Conservation (phyloP, 1,140 invertebrate genomes). For the Drosophila pandora region DNA sequence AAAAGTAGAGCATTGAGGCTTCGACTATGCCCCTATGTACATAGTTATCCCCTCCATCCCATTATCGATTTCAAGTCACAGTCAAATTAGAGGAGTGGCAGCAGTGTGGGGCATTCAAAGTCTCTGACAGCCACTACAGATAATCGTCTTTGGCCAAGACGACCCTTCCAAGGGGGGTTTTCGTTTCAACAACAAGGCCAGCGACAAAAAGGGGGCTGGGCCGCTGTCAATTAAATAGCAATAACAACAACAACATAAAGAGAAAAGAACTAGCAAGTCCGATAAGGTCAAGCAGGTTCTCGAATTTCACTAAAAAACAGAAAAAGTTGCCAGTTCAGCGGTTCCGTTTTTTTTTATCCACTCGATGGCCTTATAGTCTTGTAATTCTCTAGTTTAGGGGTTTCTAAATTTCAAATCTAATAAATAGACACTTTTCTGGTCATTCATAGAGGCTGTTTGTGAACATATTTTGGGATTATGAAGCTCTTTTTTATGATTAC, state of each 20-base stretch:
- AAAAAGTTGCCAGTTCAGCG: conserved; percentile 12
- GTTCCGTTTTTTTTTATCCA: background rate
- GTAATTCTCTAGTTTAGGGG: background rate
- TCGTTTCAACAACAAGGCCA: too few relatives aligned
- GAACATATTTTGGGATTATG: too few relatives aligned
- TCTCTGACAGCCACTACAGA: conserved; percentile 43
- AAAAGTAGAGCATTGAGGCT: background rate
- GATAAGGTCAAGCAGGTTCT: conserved; percentile 55
- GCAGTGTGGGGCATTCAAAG: background rate
- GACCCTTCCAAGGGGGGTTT: conserved; percentile 1
- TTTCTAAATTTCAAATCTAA: background rate
- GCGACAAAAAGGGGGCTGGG: conserved; percentile 6
- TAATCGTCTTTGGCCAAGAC: conserved; percentile 33
- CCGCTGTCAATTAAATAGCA: conserved; percentile 59
- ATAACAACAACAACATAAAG: conserved; percentile 16
- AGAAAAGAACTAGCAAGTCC: conserved; percentile 17
- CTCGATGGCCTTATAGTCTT: background rate
- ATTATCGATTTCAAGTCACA: conserved; percentile 52
- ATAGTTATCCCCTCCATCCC: too few relatives aligned
- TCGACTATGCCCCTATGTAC: background rate
- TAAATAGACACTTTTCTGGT: too few relatives aligned
- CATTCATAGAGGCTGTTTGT: too few relatives aligned
- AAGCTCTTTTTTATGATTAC: too few relatives aligned
- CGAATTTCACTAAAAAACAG: conserved; percentile 28
- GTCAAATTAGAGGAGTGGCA: background rate